phyloP scores from a whole-genome alignment of 1,140 invertebrate genomes.

The Rhynchophorus ferrugineus region DNA sequence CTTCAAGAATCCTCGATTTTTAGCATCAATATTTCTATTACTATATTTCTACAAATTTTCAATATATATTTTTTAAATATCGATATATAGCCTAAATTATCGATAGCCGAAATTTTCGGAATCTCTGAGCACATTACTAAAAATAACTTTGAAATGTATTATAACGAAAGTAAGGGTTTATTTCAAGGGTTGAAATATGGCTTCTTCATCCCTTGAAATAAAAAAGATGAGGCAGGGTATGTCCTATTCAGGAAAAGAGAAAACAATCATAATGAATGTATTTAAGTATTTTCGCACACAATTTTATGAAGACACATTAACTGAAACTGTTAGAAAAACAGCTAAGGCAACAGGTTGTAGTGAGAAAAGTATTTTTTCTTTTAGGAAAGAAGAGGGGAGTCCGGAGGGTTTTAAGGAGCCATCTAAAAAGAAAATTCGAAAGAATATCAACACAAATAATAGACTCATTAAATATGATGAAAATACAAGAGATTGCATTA shows the following conservation, averaged over 20 bases:
- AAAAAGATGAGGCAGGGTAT: constrained; percentile 39
- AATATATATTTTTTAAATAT: no score
- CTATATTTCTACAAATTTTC: no score
- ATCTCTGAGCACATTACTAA: no score
- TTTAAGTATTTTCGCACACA: constrained; percentile 35
- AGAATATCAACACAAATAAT: constrained; percentile 36
- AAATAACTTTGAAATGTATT: no score
- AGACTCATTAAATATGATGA: constrained; percentile 36
- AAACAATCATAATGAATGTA: constrained; percentile 37
- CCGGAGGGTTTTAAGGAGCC: constrained; percentile 35
- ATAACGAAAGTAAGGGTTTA: no score
- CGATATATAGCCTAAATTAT: no score
- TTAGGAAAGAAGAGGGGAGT: constrained; percentile 36
- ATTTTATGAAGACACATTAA: constrained; percentile 34
- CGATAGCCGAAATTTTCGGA: no score
- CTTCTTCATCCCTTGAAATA: no score
- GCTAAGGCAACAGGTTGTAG: constrained; percentile 37
- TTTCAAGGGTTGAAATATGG: no score
- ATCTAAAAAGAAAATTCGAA: constrained; percentile 34
- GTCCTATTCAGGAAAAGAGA: constrained; percentile 37
- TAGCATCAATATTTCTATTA: no score
- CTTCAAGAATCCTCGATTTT: no score
- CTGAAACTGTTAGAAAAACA: constrained; percentile 33
- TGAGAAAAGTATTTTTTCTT: constrained; percentile 38
- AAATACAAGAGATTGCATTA: constrained; percentile 29